These are phyloP conservation scores for Marasmarcha lunaedactyla DNA, from an alignment of 2,888 invertebrate species.

Conservation along the genomic window DNA sequence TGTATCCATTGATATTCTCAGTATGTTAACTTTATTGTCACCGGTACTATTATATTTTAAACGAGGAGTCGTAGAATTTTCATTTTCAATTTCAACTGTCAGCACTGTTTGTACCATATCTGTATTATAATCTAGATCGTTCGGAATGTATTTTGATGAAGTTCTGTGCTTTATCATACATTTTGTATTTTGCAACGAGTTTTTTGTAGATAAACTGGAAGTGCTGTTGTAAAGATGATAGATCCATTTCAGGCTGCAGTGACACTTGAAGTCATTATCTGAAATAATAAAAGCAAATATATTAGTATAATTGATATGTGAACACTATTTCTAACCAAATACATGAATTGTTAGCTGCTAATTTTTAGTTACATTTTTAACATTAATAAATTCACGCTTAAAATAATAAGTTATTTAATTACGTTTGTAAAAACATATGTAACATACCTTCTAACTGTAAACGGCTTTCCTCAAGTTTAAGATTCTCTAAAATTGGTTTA, in stretches of 20 bases:
- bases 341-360: background rate
- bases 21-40: slow-evolving; percentile 37
- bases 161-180: slow-evolving; percentile 34
- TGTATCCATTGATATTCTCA: slow-evolving; percentile 49
- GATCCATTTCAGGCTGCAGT: slow-evolving; percentile 86
- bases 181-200: slow-evolving; percentile 73
- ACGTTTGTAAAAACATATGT: no score
- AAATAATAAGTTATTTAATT: no score
- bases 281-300: slow-evolving; percentile 36
- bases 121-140: slow-evolving; percentile 30
- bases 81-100: slow-evolving; percentile 27
- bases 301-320: background rate
- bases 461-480: slow-evolving; percentile 80
- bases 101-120: slow-evolving; percentile 46
- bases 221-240: slow-evolving; percentile 81
- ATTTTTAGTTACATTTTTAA: background rate
- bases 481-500: slow-evolving; percentile 81
- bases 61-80: background rate
- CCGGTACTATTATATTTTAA: slow-evolving; percentile 28
- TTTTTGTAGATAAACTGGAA: slow-evolving; percentile 75
- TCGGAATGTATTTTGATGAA: slow-evolving; percentile 22
- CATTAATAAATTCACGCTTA: no score
- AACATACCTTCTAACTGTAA: slow-evolving; percentile 81
- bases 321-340: background rate
- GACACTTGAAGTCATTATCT: slow-evolving; percentile 88